phyloP scores from a whole-genome alignment of 2,888 invertebrate species.

The Deroplatys truncata region DNA sequence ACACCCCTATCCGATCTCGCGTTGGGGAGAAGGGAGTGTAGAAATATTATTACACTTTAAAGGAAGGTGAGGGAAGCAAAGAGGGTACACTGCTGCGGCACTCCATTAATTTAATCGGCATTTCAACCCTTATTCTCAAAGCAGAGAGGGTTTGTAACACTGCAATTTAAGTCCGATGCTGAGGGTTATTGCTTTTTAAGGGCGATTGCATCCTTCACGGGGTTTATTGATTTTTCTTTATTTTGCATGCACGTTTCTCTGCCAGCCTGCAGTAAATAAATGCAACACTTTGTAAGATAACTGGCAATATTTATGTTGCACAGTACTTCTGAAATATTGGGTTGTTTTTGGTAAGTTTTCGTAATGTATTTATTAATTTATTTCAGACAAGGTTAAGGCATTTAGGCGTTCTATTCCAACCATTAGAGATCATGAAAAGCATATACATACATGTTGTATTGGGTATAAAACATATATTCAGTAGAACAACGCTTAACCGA shows the following conservation, averaged over 20 bases:
- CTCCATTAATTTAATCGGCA: constrained; percentile 23
- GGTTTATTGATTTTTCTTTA: neutral
- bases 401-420: too few relatives aligned
- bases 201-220: neutral
- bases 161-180: neutral
- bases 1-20: neutral
- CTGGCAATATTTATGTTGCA: too few relatives aligned
- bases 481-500: too few relatives aligned
- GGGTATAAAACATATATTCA: too few relatives aligned
- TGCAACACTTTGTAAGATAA: too few relatives aligned
- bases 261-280: neutral
- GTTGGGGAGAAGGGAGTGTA: neutral
- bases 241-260: neutral
- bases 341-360: too few relatives aligned
- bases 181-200: neutral
- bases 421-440: too few relatives aligned
- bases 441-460: too few relatives aligned
- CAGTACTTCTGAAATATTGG: too few relatives aligned
- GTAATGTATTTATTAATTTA: too few relatives aligned
- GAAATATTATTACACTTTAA: neutral
- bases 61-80: neutral
- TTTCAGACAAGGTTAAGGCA: too few relatives aligned
- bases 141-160: neutral
- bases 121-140: constrained; percentile 5
- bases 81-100: neutral